These are phyloP conservation scores for Pristiophorus japonicus DNA, from an alignment of 2,113 vertebrate genomes.

Conservation along the genomic window DNA sequence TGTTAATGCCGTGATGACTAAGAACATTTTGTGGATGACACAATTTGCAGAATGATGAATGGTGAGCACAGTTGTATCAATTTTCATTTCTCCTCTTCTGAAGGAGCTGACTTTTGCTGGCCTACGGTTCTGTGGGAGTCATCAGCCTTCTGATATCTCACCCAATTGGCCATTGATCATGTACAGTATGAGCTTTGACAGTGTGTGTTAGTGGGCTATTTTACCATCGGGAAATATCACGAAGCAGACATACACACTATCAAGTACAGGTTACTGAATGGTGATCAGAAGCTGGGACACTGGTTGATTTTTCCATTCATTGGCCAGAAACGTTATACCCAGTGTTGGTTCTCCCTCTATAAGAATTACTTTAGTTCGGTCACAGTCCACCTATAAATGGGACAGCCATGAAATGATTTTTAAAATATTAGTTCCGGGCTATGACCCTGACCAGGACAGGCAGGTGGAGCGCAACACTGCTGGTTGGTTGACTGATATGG, in stretches of 20 bases:
- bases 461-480: background rate
- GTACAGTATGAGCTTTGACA: background rate
- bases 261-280: background rate
- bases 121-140: background rate
- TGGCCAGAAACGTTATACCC: background rate
- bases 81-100: background rate
- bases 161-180: background rate
- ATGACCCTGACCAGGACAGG: too few species aligned
- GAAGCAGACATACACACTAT: background rate
- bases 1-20: background rate
- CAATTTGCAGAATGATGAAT: background rate
- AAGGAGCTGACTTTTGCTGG: background rate
- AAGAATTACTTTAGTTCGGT: background rate
- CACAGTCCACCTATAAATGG: background rate
- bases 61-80: background rate
- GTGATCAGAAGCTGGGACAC: background rate
- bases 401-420: background rate
- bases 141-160: background rate
- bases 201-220: background rate
- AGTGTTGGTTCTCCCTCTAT: background rate
- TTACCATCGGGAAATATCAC: background rate
- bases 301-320: background rate
- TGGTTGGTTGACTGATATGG: background rate
- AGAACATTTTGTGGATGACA: background rate
- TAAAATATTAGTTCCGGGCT: background rate